Base-by-base conservation (phyloP, 2,113 vertebrate species). In the Brachirus orientalis region DNA sequence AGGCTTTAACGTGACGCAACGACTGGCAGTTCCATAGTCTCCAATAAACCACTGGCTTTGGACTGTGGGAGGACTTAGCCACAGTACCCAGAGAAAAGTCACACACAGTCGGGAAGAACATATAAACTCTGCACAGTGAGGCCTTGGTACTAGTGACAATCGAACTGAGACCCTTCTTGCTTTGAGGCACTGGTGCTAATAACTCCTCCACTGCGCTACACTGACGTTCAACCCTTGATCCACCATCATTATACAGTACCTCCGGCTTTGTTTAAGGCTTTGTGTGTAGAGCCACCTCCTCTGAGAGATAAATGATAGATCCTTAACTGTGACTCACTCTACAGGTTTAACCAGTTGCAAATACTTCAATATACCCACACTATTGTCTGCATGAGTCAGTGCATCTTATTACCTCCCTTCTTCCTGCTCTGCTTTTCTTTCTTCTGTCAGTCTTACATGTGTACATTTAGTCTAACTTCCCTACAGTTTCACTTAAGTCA, bases 271-370 rank as follows among this genome's bases (percentile, higher is more conserved):
- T 33, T 11, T 16, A 6, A 3, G 9, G 10, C 7, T 35, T 2
- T 14, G 16, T 59, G 7, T 52, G 20, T 63, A 6, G 17, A 33
- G 3, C 3, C 38, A 33, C 37, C n/a, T 40, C 8, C 11, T 7
- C 45, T 53, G 19, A 40, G 33, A 16, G 10, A 7, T 47, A 19
- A 4, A 0, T 47, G 13, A 59, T 17, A 28, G 1, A 51, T 46
- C 19, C 13, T 14, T 11, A 1, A 6, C 12, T 8, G 18, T 0
- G 5, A 71, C 66, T 63, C 11, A 67, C 37, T 66, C 40, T 61
- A 68, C 75, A 56, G 66, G 79, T 83, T 74, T 6, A 69, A 48
- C 77, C 7, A 57, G 64, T 71, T 75, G 13, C 33, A 45, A 57
- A 46, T 41, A 46, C 7, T 33, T 83, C 40, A 37, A 43, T 36